Conservation (phyloP, 2,113 vertebrate genomes). For the Sander lucioperca region DNA sequence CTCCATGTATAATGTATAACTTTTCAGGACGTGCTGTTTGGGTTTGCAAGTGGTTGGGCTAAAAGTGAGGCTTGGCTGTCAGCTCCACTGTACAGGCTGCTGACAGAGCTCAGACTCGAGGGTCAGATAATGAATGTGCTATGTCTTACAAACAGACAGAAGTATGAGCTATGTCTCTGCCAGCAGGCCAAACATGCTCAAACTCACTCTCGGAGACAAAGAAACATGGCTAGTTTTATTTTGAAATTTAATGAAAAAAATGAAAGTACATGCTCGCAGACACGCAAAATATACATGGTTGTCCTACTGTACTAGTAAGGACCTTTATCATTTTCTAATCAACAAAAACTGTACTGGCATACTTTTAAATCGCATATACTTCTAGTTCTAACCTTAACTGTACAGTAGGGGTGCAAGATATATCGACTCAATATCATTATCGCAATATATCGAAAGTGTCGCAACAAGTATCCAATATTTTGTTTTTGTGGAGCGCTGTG, state of each 20-base stretch:
- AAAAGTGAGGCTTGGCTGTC: slow-evolving; percentile 44
- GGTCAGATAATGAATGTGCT: slow-evolving; percentile 58
- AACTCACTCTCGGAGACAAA: slow-evolving; percentile 2
- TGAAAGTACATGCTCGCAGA: neutral
- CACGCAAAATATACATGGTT: neutral
- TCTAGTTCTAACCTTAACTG: neutral
- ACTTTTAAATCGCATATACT: neutral
- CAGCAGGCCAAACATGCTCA: slow-evolving; percentile 9
- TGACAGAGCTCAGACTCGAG: slow-evolving; percentile 39
- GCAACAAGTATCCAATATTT: no score
- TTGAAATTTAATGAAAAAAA: neutral
- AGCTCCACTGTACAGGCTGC: slow-evolving; percentile 34
- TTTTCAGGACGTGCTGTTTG: slow-evolving; percentile 27
- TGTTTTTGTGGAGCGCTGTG: no score
- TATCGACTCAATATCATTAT: no score
- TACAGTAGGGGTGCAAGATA: no score
- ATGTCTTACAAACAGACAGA: slow-evolving; percentile 41
- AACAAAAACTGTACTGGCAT: neutral
- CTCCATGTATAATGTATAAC: slow-evolving; percentile 4
- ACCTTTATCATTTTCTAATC: neutral
- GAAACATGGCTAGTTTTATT: neutral
- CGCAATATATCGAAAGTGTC: no score
- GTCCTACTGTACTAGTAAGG: neutral
- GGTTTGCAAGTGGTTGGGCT: neutral
- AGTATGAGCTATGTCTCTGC: slow-evolving; percentile 29